Evolutionary conservation across 2,797 vertebrate genomes (phyloP), one percentile per base, ranked within the genome.

Genomic region (Phataginus tricuspis): DNA sequence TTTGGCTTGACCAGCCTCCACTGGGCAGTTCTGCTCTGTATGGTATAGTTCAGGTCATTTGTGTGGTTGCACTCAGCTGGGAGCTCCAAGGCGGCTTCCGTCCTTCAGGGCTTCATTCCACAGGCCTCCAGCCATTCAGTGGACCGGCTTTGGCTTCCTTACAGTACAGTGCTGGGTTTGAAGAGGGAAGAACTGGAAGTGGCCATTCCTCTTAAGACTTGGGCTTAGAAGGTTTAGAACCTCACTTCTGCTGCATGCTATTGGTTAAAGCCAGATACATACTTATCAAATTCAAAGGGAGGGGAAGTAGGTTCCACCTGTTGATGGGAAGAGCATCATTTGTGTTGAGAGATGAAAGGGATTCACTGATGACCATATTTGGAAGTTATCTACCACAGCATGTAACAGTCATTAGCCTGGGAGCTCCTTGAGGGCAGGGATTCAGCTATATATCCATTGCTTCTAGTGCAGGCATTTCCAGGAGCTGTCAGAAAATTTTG

Each of bases 401-500:
- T 11, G 3, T 23, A 71, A 55, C 16, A 37, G 15, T 74, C 6
- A 3, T 64, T 34, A 13, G 5, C 10, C 16, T 39, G 49, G 45
- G 72, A 86, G 39, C 29, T 71, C 34, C 53, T 45, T 4, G 59
- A 89, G 53, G 71, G 13, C 64, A 53, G 37, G 72, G 45, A n/a
- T 79, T 90, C 42, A 91, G 66, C 31, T 78, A 4, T 59, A 5
- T 37, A 9, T 14, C 25, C 21, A 5, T n/a, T 77, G 51, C 10
- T 61, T n/a, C 37, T 31, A 77, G 55, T n/a, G 57, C 29, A 74
- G 66, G 42, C 53, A 69, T 53, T 91, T 86, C 31, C 5, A 66
- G 34, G 82, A 68, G 21, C 42, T 80, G 69, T 94, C 88, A 91
- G 49, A 89, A 59, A 57, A 18, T 78, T 94, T 78, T 78, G 74